Base-by-base conservation (phyloP, 1,140 invertebrate genomes). In the Drosophila athabasca region DNA sequence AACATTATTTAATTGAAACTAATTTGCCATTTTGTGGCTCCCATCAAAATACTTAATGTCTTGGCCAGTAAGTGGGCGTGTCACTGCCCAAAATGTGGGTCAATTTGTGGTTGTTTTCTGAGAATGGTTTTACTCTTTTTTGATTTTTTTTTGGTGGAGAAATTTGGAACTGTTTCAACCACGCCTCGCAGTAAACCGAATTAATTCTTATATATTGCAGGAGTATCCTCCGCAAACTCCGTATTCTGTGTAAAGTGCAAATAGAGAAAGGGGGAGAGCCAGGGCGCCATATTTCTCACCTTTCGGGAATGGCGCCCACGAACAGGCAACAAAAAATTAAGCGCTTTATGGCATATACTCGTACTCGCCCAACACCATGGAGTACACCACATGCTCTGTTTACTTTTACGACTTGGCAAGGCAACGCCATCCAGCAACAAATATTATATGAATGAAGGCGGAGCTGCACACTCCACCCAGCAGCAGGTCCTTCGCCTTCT, bases 1-100 rank as follows among this genome's bases (percentile, higher is more conserved):
- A 79, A 81, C 74, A 84, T 84, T 81, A 89, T 89, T 81, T 89
- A 89, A 89, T 89, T 89, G 85, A 89, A 90, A 90, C 85, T 89
- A 89, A 89, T 89, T 89, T 85, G 71, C 83, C 78, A 69, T 87
- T 87, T 87, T 87, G 78, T 65, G 82, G 74, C 46, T 51, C 43
- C 50, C 76, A 79, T 73, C 73, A 69, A 79, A 79, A 82, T 79
- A 70, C 75, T 73, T 88, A 76, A 83, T 65, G 71, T 46, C 4
- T 35, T 24, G 29, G 19, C 31, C 52, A 54, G 26, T 26, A n/a
- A 39, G 46, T 45, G 62, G 59, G 55, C 50, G 55, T 57, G 50
- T 50, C 51, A 51, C 22, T 35, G 52, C 26, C 24, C 54, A 11
- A 31, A 45, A 67, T 52, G 17, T 75, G 72, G 45, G 62, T 67